A percentile compares a stretch with the other conserved stretches of the same genome.
Conservation (phyloP, 2,797 vertebrate species). For the Neopelma chrysocephalum region DNA sequence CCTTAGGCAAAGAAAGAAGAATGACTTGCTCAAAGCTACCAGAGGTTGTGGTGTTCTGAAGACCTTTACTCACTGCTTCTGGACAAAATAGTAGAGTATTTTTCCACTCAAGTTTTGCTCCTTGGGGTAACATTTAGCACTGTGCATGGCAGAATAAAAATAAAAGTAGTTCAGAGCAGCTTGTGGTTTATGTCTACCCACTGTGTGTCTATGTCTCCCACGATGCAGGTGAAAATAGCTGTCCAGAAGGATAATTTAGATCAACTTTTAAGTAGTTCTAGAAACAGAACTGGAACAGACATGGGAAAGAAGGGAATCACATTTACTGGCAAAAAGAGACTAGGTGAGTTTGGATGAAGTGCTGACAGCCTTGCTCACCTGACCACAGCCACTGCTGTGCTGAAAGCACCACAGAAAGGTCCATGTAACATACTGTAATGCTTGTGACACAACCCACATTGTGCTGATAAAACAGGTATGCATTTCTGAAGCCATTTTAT, state of each 20-base stretch:
- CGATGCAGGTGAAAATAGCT: not conserved
- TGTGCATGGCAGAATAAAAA: not conserved
- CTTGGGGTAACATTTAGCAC: not conserved
- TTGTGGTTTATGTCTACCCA: not conserved
- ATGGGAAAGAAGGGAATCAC: not conserved
- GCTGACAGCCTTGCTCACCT: not conserved
- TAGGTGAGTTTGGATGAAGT: not conserved
- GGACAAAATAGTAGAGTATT: not conserved
- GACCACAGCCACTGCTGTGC: not conserved
- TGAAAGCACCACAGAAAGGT: not conserved
- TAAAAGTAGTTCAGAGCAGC: not conserved
- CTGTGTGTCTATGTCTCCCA: not conserved
- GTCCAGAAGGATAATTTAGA: not conserved
- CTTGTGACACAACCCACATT: not conserved
- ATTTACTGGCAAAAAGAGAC: not conserved
- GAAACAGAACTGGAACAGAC: not conserved
- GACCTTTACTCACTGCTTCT: not conserved
- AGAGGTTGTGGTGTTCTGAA: not conserved
- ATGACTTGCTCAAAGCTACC: not conserved
- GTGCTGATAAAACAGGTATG: not conserved
- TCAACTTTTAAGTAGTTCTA: not conserved
- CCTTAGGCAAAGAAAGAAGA: not conserved
- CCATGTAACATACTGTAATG: not conserved
- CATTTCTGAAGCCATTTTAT: not conserved
- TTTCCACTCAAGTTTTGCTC: not conserved